These are phyloP conservation scores for Rhynchonema sp. DNA, from an alignment of 2,888 invertebrate species.

Conservation along the genomic window DNA sequence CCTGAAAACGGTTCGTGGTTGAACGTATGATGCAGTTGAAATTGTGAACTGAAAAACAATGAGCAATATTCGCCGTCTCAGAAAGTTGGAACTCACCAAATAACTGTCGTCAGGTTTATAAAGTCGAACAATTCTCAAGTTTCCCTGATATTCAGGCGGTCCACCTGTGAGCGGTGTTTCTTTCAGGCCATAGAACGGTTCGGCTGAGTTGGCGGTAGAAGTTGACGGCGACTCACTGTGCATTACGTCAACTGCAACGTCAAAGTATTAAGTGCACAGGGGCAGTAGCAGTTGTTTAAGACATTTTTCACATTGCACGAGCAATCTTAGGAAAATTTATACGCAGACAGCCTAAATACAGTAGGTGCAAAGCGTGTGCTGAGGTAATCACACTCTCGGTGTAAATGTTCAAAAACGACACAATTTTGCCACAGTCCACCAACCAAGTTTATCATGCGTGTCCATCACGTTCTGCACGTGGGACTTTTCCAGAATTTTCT, in stretches of 20 bases:
- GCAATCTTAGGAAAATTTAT: too few relatives aligned
- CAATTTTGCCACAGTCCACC: too few relatives aligned
- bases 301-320: too few relatives aligned
- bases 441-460: not conserved
- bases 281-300: too few relatives aligned
- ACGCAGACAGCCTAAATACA: not conserved
- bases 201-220: not conserved
- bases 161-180: slow-evolving; percentile 10
- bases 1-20: slow-evolving; percentile 27
- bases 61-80: too few relatives aligned
- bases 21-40: too few relatives aligned
- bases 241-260: not conserved
- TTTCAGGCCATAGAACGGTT: slow-evolving; percentile 5
- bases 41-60: too few relatives aligned
- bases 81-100: slow-evolving; percentile 10
- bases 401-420: too few relatives aligned
- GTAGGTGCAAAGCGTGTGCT: not conserved
- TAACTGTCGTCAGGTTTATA: slow-evolving; percentile 9
- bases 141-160: slow-evolving; percentile 11
- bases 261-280: too few relatives aligned
- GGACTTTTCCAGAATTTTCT: not conserved
- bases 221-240: not conserved
- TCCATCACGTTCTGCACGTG: not conserved
- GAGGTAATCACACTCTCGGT: too few relatives aligned
- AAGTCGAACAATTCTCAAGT: slow-evolving; percentile 8